These are phyloP conservation scores for Motacilla tschutschensis DNA, from an alignment of 2,113 vertebrate species.

Conservation along the genomic window DNA sequence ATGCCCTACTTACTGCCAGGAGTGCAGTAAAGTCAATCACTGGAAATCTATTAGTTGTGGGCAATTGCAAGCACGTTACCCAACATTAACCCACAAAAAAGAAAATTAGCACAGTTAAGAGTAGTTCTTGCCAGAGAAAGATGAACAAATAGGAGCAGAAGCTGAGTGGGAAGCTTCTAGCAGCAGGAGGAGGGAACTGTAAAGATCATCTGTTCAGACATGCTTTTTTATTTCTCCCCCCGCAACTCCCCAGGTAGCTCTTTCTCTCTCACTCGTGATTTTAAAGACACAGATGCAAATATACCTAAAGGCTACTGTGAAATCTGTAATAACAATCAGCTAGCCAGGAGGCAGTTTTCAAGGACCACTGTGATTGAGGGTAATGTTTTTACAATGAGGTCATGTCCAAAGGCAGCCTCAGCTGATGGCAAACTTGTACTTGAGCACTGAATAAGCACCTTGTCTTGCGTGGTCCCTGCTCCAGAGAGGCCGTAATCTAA, in stretches of 20 bases:
- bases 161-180: constrained; percentile 62
- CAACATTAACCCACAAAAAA: constrained; percentile 46
- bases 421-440: constrained; percentile 17
- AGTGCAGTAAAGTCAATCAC: constrained; percentile 29
- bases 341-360: constrained; percentile 1
- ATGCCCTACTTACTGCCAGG: not conserved
- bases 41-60: constrained; percentile 49
- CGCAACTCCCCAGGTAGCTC: not conserved
- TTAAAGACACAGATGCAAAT: constrained; percentile 33
- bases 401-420: constrained; percentile 28
- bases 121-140: constrained; percentile 40
- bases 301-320: not conserved
- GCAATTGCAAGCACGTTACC: constrained; percentile 19
- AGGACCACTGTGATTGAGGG: constrained; percentile 4
- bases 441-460: constrained; percentile 36
- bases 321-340: constrained; percentile 12
- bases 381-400: constrained; percentile 53
- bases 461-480: not conserved
- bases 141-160: constrained; percentile 64
- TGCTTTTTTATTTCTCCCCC: constrained; percentile 20
- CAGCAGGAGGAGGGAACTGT: constrained; percentile 28
- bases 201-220: constrained; percentile 57
- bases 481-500: not conserved
- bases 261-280: not conserved
- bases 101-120: constrained; percentile 48